phyloP scores from a whole-genome alignment of 1,140 invertebrate genomes.

The Drosophila aff. region DNA sequence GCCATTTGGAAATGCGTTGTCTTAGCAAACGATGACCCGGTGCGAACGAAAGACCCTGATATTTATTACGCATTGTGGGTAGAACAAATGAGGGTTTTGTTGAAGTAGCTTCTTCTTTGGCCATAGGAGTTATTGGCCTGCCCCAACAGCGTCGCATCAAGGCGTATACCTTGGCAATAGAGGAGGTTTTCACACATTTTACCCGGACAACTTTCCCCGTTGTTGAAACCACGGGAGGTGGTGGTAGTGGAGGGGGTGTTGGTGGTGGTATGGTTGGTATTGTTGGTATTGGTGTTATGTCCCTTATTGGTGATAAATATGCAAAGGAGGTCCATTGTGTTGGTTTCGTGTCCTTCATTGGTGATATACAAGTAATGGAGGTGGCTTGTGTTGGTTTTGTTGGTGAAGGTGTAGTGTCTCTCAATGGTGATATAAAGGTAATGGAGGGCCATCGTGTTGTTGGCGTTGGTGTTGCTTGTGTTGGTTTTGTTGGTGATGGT shows the following conservation, averaged over 20 bases:
- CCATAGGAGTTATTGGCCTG: neutral
- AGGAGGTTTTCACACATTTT: neutral
- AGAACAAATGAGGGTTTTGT: neutral
- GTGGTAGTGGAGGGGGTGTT: neutral
- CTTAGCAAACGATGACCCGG: neutral
- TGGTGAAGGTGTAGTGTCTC: neutral
- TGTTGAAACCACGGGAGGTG: neutral
- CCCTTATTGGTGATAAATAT: neutral
- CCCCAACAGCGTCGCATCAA: neutral
- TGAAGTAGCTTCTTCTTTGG: neutral
- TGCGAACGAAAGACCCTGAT: neutral
- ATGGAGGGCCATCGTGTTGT: neutral
- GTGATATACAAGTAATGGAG: neutral
- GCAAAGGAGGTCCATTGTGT: neutral
- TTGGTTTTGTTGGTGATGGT: neutral
- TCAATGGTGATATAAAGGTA: neutral
- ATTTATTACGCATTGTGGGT: neutral
- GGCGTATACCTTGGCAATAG: neutral
- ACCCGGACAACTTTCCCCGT: neutral
- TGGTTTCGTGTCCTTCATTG: neutral
- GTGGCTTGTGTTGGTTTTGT: neutral
- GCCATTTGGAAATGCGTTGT: neutral
- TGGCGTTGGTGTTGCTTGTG: neutral
- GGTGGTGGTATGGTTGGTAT: neutral
- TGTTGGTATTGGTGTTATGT: neutral